Conservation (phyloP, 2,797 vertebrate species). For the Leptodon cayanensis region DNA sequence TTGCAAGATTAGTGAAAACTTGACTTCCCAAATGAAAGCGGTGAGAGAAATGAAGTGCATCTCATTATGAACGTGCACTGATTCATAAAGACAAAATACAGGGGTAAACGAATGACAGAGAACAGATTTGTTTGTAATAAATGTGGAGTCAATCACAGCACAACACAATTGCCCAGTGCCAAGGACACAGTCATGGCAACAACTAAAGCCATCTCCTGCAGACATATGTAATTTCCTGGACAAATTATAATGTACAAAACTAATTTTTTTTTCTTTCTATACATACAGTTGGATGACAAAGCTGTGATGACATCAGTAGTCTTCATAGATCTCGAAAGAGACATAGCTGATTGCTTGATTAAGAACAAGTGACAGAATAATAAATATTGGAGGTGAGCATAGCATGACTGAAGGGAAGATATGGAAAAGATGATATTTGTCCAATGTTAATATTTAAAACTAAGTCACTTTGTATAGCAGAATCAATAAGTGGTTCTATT, state of each 20-base stretch:
- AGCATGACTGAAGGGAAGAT: background rate
- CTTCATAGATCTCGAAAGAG: background rate
- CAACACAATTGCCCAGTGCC: background rate
- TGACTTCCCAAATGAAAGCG: constrained; percentile 10
- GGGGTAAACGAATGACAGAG: background rate
- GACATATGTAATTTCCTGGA: background rate
- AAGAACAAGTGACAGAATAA: background rate
- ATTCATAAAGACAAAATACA: background rate
- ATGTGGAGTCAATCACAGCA: background rate
- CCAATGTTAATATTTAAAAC: background rate
- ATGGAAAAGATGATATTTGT: background rate
- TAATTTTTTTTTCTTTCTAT: background rate
- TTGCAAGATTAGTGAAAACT: constrained; percentile 9
- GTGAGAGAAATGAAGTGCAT: background rate
- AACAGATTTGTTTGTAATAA: constrained; percentile 22
- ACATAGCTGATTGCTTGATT: background rate
- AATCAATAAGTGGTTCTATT: background rate
- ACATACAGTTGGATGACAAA: background rate
- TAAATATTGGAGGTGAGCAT: background rate
- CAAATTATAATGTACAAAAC: background rate
- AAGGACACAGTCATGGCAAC: background rate
- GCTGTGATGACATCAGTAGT: background rate
- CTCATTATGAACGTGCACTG: background rate
- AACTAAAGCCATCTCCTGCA: background rate
- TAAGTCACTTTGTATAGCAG: background rate